phyloP scores from a whole-genome alignment of 2,888 invertebrate species.

The Rotaria socialis region DNA sequence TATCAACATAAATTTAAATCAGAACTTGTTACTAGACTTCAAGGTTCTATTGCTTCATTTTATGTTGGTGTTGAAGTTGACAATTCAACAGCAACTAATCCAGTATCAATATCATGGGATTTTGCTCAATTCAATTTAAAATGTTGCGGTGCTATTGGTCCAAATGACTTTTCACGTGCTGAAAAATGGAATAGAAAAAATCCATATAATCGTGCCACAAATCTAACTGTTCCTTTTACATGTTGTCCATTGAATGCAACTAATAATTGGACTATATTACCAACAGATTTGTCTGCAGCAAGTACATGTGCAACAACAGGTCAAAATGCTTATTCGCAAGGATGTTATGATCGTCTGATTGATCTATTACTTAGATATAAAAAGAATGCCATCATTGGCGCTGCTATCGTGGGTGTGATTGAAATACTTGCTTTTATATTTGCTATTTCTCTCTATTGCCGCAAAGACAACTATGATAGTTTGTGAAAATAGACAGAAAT shows the following conservation, averaged over 20 bases:
- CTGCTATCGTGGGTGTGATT: background rate
- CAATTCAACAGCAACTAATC: background rate
- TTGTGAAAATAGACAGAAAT: background rate
- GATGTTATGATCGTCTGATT: background rate
- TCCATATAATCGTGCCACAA: background rate
- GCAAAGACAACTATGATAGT: background rate
- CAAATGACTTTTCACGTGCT: background rate
- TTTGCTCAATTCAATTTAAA: slow-evolving; percentile 3
- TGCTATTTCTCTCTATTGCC: background rate
- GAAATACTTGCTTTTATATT: background rate
- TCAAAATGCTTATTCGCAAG: background rate
- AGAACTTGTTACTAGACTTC: background rate
- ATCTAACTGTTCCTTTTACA: background rate
- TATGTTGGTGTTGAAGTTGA: background rate
- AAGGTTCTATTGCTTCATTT: background rate
- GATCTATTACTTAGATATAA: background rate
- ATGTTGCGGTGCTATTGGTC: background rate
- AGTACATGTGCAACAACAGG: background rate
- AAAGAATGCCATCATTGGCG: background rate
- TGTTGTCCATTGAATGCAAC: background rate
- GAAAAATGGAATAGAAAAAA: background rate
- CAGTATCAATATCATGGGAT: slow-evolving; percentile 12
- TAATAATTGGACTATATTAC: background rate
- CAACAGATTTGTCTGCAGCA: background rate
- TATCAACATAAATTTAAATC: background rate